phyloP scores from a whole-genome alignment of 2,888 invertebrate genomes.

The Strigamia maritima region DNA sequence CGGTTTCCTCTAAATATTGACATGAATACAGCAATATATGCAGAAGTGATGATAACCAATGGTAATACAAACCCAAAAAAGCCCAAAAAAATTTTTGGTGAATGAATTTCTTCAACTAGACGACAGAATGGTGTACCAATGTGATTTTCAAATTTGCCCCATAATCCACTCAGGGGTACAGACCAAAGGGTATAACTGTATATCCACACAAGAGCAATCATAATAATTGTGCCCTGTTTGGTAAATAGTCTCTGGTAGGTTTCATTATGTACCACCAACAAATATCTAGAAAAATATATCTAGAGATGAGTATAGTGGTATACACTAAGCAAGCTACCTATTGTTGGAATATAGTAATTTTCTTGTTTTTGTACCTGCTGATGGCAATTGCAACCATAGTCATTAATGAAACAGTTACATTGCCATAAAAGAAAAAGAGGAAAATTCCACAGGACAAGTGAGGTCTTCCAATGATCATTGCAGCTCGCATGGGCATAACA shows the following conservation, averaged over 20 bases:
- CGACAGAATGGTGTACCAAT: constrained; percentile 74
- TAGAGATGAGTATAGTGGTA: too few relatives aligned
- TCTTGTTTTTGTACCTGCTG: constrained; percentile 44
- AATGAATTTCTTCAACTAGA: constrained; percentile 37
- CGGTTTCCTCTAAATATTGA: background rate
- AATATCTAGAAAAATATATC: constrained; percentile 28
- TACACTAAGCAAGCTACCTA: background rate
- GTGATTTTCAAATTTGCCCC: constrained; percentile 75
- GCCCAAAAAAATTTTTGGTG: constrained; percentile 66
- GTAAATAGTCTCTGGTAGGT: constrained; percentile 8
- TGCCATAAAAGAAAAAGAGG: constrained; percentile 46
- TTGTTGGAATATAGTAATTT: too few relatives aligned
- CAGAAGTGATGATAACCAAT: constrained; percentile 76
- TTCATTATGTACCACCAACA: background rate
- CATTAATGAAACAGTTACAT: constrained; percentile 44
- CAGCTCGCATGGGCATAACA: constrained; percentile 78
- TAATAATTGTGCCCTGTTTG: background rate
- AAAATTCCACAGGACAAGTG: constrained; percentile 38
- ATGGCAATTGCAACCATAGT: constrained; percentile 45
- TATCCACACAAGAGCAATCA: background rate
- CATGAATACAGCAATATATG: constrained; percentile 76
- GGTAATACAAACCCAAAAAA: constrained; percentile 78
- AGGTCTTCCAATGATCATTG: constrained; percentile 48
- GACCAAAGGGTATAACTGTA: constrained; percentile 20
- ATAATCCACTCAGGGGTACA: background rate